phyloP scores from a whole-genome alignment of 2,888 invertebrate species.

The Drosophila putrida region DNA sequence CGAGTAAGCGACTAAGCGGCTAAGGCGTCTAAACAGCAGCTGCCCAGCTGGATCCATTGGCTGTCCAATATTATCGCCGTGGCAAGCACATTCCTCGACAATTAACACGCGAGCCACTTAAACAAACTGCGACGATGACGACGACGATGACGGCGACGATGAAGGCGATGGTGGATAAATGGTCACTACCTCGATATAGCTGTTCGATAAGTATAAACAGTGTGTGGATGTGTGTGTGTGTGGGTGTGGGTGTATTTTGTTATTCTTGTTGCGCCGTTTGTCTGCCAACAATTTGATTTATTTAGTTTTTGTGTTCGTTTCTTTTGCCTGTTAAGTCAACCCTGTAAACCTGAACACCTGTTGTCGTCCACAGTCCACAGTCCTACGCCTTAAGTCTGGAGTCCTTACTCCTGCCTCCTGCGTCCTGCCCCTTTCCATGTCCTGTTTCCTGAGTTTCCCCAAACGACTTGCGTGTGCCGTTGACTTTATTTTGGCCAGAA shows the following conservation, averaged over 20 bases:
- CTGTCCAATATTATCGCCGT: slow-evolving; percentile 59
- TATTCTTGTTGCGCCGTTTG: slow-evolving; percentile 56
- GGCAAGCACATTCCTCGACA: slow-evolving; percentile 78
- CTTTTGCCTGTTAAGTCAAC: slow-evolving; percentile 55
- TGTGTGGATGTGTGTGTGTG: slow-evolving; percentile 7
- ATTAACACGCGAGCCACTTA: slow-evolving; percentile 81
- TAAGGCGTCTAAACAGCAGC: slow-evolving; percentile 20
- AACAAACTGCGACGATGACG: slow-evolving; percentile 67
- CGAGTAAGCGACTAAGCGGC: slow-evolving; percentile 4
- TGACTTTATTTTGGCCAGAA: slow-evolving; percentile 62
- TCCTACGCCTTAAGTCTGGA: not conserved
- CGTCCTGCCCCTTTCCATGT: not conserved
- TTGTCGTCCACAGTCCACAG: slow-evolving; percentile 43
- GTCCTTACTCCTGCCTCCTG: slow-evolving; percentile 1
- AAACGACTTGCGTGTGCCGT: slow-evolving; percentile 65
- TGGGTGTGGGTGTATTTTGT: slow-evolving; percentile 26
- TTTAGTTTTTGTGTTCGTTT: slow-evolving; percentile 41
- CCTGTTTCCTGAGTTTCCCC: slow-evolving; percentile 10
- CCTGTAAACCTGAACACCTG: slow-evolving; percentile 76
- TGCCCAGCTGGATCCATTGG: slow-evolving; percentile 30
- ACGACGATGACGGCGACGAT: slow-evolving; percentile 41
- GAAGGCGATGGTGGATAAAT: slow-evolving; percentile 67
- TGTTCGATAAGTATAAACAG: slow-evolving; percentile 67
- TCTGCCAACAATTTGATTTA: slow-evolving; percentile 74
- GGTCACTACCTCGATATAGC: slow-evolving; percentile 71